phyloP scores from a whole-genome alignment of 1,140 invertebrate genomes.

The Ceratosolen fusciceps region DNA sequence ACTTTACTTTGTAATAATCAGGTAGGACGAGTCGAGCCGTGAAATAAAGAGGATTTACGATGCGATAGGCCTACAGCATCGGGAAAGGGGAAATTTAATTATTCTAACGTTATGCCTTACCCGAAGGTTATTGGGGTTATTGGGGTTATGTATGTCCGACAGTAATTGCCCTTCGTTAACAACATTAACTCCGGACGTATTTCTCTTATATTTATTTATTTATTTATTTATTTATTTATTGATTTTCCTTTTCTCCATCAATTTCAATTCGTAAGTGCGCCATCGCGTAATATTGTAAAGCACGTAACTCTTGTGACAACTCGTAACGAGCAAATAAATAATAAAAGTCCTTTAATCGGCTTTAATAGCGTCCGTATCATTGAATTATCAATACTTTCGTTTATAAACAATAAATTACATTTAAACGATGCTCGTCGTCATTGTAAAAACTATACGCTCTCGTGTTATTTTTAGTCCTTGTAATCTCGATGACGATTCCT shows the following conservation, averaged over 20 bases:
- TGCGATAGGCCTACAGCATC: background rate
- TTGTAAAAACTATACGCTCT: background rate
- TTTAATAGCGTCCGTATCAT: background rate
- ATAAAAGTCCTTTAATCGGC: background rate
- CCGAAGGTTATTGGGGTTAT: background rate
- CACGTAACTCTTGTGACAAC: background rate
- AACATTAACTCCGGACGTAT: background rate
- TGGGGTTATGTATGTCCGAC: background rate
- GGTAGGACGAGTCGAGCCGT: background rate
- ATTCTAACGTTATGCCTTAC: constrained; percentile 1
- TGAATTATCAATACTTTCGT: constrained; percentile 1
- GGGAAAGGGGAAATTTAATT: constrained; percentile 22
- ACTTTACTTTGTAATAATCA: background rate
- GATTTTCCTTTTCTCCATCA: background rate
- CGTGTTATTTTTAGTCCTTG: background rate
- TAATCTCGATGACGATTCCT: no score
- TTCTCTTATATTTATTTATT: background rate
- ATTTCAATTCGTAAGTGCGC: background rate
- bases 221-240: background rate
- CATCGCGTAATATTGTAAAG: background rate
- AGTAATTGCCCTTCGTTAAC: background rate
- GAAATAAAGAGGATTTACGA: background rate
- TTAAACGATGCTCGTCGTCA: background rate
- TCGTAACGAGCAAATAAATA: background rate
- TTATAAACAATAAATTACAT: background rate